phyloP scores from a whole-genome alignment of 2,888 invertebrate species.

The Sarcophaga rosellei region DNA sequence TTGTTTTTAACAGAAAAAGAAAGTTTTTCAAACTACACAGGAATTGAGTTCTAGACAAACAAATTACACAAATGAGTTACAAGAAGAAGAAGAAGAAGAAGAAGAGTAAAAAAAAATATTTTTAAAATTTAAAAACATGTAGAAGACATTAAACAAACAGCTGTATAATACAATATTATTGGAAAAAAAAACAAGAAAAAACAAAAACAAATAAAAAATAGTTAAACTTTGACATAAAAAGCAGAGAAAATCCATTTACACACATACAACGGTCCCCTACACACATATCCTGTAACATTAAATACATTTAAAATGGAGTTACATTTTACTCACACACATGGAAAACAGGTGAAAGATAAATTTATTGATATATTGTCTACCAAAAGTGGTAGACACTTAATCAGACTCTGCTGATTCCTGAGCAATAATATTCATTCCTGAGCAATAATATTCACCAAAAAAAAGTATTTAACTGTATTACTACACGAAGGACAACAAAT shows the following conservation, averaged over 20 bases:
- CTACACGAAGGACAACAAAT: too few relatives aligned
- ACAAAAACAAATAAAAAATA: background rate
- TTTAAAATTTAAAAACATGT: background rate
- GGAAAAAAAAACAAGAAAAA: background rate
- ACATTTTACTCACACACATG: background rate
- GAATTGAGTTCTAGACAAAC: constrained; percentile 59
- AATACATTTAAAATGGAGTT: background rate
- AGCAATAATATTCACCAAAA: too few relatives aligned
- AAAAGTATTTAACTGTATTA: too few relatives aligned
- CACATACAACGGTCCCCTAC: background rate
- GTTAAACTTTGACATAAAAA: background rate
- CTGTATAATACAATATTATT: constrained; percentile 21
- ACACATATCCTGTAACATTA: background rate
- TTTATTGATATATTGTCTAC: too few relatives aligned
- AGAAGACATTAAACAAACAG: background rate
- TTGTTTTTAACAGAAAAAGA: background rate
- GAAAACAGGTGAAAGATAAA: too few relatives aligned
- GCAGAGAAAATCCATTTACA: background rate
- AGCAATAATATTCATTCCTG: too few relatives aligned
- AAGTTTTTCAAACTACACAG: constrained; percentile 36
- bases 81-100: background rate
- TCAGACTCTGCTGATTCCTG: too few relatives aligned
- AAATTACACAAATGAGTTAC: background rate
- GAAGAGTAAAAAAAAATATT: background rate
- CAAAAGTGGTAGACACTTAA: too few relatives aligned